Evolutionary conservation across 2,888 invertebrate genomes (phyloP), one percentile per base, ranked within the genome.

Genomic region (Arge pagana): DNA sequence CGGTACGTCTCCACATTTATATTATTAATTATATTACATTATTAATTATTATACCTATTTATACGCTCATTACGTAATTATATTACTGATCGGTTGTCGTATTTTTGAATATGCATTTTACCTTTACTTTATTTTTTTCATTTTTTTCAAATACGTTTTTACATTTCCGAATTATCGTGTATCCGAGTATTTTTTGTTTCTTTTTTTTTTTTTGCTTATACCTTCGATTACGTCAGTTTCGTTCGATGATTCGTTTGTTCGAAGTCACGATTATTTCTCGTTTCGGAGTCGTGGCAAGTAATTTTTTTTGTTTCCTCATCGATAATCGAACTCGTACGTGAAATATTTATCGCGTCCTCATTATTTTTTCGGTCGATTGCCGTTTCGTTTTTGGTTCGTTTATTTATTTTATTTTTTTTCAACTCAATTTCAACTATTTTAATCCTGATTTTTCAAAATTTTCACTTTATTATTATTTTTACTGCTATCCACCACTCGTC

Each of bases 1-100:
- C 93, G 99, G 98, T 98, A 98, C 90, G 97, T 98, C 90, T 90
- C 89, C 90, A 90, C 89, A 90, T 83, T 86, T 87, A 86, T 78
- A 78, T 78, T 77, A 78, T 77, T 78, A 77, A 75, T 77, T 78
- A 78, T 78, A 77, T 76, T 76, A 77, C 76, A 76, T 77, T 76
- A 76, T 77, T 76, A 74, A 76, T 76, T 76, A 71, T 72, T 75
- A 72, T 75, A 73, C 68, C 72, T 71, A 70, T 48, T 43, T 42
- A 70, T 62, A 50, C 57, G 58, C 55, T 49, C 50, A 50, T 56
- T 52, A 55, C 54, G 50, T 39, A 54, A 50, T 39, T 49, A 53
- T 45, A 55, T 57, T 26, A 26, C 51, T 37, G 30, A 42, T 53
- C 31, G 40, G 41, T 55, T 53, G n/a, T n/a, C n/a, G n/a, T n/a